A percentile compares a stretch with the other conserved stretches of the same genome.
These are phyloP conservation scores for Himantopus leucocephalus DNA, from an alignment of 2,113 vertebrate species.

Conservation along the genomic window DNA sequence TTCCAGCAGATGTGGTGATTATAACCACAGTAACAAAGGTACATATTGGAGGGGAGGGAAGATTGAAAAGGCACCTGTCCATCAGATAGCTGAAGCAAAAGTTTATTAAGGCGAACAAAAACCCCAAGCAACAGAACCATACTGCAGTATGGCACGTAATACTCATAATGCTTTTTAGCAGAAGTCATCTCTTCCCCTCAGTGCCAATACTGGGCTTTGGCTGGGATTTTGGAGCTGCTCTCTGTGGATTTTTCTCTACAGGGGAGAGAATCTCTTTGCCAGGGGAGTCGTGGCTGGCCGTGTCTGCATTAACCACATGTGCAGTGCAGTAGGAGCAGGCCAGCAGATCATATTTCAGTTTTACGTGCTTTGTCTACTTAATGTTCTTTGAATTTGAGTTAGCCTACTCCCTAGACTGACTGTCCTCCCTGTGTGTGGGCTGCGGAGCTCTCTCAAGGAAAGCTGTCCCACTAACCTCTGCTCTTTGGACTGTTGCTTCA, in stretches of 20 bases:
- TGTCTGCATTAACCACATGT: neutral
- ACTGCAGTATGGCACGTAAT: neutral
- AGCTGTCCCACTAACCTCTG: neutral
- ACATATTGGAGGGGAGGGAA: neutral
- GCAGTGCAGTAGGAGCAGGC: neutral
- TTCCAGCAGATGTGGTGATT: neutral
- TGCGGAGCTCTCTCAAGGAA: neutral
- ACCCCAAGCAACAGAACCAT: neutral
- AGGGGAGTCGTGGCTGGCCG: neutral
- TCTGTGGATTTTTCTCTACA: neutral
- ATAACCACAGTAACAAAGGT: neutral
- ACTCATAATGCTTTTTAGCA: neutral
- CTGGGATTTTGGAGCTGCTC: neutral
- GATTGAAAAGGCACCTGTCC: neutral
- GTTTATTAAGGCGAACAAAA: neutral
- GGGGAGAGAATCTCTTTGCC: neutral
- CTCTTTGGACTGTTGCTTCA: neutral
- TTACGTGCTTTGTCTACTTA: neutral
- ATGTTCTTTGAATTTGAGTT: neutral
- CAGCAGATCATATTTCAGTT: neutral
- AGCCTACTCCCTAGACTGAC: neutral
- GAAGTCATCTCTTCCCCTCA: neutral
- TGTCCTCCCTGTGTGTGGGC: accelerated
- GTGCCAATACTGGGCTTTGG: neutral
- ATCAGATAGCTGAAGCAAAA: neutral